phyloP scores from a whole-genome alignment of 2,113 vertebrate genomes.

The Silurus glanis region DNA sequence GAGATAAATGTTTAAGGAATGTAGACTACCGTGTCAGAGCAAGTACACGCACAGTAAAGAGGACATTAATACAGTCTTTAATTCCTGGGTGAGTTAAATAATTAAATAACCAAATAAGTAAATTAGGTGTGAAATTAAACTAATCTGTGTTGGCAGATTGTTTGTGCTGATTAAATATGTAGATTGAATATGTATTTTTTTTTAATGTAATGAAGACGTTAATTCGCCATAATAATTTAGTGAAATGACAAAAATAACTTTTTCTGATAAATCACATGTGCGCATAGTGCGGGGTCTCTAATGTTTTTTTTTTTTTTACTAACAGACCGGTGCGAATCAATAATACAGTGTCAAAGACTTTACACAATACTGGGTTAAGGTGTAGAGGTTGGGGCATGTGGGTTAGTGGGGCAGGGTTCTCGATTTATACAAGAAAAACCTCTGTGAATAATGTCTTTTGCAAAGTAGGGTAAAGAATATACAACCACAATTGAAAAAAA shows the following conservation, averaged over 20 bases:
- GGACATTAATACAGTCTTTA: neutral
- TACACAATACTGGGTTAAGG: too few relatives aligned
- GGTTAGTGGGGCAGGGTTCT: too few relatives aligned
- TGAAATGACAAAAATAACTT: neutral
- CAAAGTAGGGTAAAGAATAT: too few relatives aligned
- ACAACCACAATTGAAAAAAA: too few relatives aligned
- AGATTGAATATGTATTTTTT: too few relatives aligned
- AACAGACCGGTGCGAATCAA: too few relatives aligned
- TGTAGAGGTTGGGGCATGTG: too few relatives aligned
- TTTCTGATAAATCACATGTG: neutral
- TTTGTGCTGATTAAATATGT: neutral
- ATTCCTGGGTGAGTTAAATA: neutral
- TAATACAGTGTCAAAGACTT: too few relatives aligned
- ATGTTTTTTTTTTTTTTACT: too few relatives aligned
- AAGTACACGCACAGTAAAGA: neutral
- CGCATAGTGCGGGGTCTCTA: neutral
- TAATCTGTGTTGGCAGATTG: neutral
- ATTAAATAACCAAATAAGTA: neutral
- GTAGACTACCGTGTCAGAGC: neutral
- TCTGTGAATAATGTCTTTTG: too few relatives aligned
- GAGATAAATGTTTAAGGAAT: neutral
- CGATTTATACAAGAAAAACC: too few relatives aligned
- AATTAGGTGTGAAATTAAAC: neutral
- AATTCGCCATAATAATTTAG: neutral
- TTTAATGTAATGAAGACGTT: neutral